Evolutionary conservation across 2,888 invertebrate species (phyloP).

Genomic region (Bellardia pandia): DNA sequence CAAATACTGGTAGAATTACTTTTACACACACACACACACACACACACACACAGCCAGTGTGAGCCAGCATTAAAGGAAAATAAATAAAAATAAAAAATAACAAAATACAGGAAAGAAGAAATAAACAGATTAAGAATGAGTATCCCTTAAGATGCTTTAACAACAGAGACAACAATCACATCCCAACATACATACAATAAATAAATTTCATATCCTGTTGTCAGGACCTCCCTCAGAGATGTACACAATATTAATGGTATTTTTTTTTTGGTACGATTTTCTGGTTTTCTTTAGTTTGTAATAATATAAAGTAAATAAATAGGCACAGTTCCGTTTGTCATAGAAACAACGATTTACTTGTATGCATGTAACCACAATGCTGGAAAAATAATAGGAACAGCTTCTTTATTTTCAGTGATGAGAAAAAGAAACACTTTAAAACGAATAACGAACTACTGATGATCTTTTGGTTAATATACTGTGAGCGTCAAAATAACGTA

Average conservation of each 20-base stretch:
- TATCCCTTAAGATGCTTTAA: not conserved
- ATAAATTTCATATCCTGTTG: constrained; percentile 20
- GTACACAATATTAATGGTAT: not conserved
- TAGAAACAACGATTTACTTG: not conserved
- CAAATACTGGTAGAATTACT: constrained; percentile 5
- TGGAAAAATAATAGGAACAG: no score
- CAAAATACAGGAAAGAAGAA: not conserved
- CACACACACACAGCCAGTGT: not conserved
- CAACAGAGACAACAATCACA: constrained; percentile 6
- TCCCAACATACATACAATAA: not conserved
- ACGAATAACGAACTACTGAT: no score
- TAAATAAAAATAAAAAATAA: not conserved
- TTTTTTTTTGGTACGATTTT: not conserved
- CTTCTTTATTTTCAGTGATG: no score
- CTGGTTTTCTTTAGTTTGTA: not conserved
- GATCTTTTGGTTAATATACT: no score
- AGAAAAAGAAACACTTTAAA: no score
- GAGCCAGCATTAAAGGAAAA: constrained; percentile 26
- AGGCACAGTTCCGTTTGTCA: not conserved
- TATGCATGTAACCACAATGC: not conserved
- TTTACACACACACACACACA: not conserved
- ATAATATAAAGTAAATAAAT: constrained; percentile 6
- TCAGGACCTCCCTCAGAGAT: constrained; percentile 18
- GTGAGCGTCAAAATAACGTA: no score
- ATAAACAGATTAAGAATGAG: not conserved